Evolutionary conservation across 2,797 vertebrate genomes (phyloP), one percentile per base, ranked within the genome.

Genomic region (Momotus momota): DNA sequence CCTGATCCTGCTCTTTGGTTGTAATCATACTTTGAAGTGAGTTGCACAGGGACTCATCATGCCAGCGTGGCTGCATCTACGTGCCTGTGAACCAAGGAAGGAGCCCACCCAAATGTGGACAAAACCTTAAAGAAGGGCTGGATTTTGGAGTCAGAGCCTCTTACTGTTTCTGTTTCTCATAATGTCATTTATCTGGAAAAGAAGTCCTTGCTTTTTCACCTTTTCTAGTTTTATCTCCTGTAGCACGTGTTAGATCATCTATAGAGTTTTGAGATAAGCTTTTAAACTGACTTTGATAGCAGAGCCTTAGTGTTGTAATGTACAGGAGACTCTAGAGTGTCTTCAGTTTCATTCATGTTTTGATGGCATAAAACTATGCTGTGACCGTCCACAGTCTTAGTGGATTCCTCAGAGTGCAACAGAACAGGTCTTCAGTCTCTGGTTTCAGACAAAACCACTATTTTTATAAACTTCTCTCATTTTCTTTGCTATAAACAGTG

Each of bases 401-500:
- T 9, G 35, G 18, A 7, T 82, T 91, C 71, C 29, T 94, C 35
- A 20, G 17, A 71, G 35, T 40, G 29, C 23, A 87, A 23, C 21
- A 88, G 46, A 91, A 71, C 58, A 75, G 11, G 33, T 64, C 64
- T 78, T 86, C 64, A 35, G 55, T 48, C 65, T 74, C 61, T 65
- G 27, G 75, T 90, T 83, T 66, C 23, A 71, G 75, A 31, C 48
- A 69, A 92, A 74, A 40, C 1, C 25, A 33, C 16, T 13, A 7
- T 49, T 96, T 88, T 90, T 74, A 73, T 90, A 74, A 88, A 70
- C 52, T 81, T 92, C 14, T 94, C 33, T 91, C 45, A 70, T 67
- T 93, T 49, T 49, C 14, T 93, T 93, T 95, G n/a, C 73, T 90
- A n/a, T 64, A 87, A 72, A n/a, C 69, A 65, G 13, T 94, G 91